Evolutionary conservation across 2,113 vertebrate genomes (phyloP), one percentile per base, ranked within the genome.

Genomic region (Bubo bubo): DNA sequence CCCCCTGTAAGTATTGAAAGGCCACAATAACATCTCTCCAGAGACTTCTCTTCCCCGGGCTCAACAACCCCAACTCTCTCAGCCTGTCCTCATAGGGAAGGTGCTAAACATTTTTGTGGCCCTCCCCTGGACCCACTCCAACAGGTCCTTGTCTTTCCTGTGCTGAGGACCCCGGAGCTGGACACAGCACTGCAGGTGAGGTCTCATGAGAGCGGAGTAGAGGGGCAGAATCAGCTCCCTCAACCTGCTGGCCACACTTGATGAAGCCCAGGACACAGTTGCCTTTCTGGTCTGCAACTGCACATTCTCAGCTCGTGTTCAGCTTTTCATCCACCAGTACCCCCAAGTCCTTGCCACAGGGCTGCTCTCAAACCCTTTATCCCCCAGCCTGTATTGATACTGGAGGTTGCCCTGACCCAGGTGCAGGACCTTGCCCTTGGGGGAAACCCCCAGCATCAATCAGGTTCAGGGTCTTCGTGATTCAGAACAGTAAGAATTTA

Each of bases 121-220:
- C n/a, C 5, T 62, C 9, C 16, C 56, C 32, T 37, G 30, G 32
- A 37, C 3, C 7, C 10, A 2, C 18, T 49, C 19, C 7, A 37
- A 15, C 12, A 60, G 26, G 10, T 35, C 12, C 17, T 7, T 17
- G 35, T 60, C 24, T 8, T 20, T 41, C 14, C 4, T 37, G 3
- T 39, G 14, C 6, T 12, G 9, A 4, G 15, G 4, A 1, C 2
- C 7, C 24, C 37, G 47, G 28, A 23, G 14, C 14, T 70, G 62
- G 17, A n/a, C 0, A 0, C 68, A 75, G 49, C 3, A 3, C 16
- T 30, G 1, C 20, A 10, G 9, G 4, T 10, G 32, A 2, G 9
- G 2, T 80, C 11, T 72, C 27, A 6, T 1, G 5, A 70, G 47
- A n/a, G 16, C 9, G 6, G 45, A 60, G 35, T 8, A 80, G 35